Base-by-base conservation (phyloP, 2,888 invertebrate genomes). In the Dendrolimus pini region DNA sequence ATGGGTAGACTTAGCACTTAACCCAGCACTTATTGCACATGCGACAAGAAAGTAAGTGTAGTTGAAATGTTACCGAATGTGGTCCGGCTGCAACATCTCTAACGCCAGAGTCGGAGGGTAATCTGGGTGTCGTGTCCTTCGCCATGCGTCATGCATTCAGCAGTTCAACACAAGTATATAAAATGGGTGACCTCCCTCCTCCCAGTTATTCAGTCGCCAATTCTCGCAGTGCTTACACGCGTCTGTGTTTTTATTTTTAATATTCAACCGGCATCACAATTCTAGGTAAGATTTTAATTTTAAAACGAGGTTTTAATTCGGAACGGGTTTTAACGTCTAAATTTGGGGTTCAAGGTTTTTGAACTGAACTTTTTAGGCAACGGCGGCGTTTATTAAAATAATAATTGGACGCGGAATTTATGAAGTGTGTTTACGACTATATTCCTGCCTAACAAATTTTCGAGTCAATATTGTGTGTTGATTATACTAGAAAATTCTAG, bases 131-230 rank as follows among this genome's bases (percentile, higher is more conserved):
- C 62, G 54, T 62, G 69, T 77, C 68, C 70, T 60, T 71, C 68
- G 70, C 62, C 64, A 70, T 68, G 76, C 76, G 77, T 78, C 75
- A 74, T 70, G 70, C 67, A 62, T 63, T 61, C 68, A 56, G 59
- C 61, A 59, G 59, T 57, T 13, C 52, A 52, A 14, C 64, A 62
- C 60, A 56, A 54, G 59, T 47, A 47, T 79, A 83, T 83, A 83
- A 74, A 83, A 74, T 67, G 59, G 61, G 68, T 70, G 69, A 61
- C 64, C 75, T 78, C 83, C 79, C 78, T 68, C 78, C 77, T 74
- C 76, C 62, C 65, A 70, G 68, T 71, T 80, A 83, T 74, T 78
- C 77, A 61, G 72, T 72, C 65, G 60, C 63, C 62, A 58, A 62
- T 65, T 61, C 60, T 61, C 68, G 73, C 65, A 71, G 65, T 69